Percentiles rank a stretch among this genome's conserved stretches.
Evolutionary conservation across 2,113 vertebrate genomes (phyloP).

Genomic region (Leucopsar rothschildi): DNA sequence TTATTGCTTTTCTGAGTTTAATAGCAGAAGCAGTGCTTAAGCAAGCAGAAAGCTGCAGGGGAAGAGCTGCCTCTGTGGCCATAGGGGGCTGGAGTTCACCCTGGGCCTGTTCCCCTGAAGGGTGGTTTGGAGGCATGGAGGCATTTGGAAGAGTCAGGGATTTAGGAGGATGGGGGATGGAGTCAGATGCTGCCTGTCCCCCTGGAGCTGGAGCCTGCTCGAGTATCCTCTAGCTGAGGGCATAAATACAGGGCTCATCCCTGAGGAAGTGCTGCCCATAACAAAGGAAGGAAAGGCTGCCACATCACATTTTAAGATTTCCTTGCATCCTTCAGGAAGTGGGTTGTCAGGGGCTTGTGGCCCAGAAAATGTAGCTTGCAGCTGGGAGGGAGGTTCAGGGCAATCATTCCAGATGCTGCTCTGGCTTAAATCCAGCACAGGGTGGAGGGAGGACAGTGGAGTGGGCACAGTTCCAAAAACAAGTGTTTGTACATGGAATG

Average conservation of each 20-base stretch:
- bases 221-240: not conserved
- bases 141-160: not conserved
- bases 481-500: no score
- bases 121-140: not conserved
- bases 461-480: not conserved
- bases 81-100: fast-evolving
- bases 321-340: not conserved
- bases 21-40: not conserved
- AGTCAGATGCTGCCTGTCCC: not conserved
- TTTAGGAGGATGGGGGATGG: not conserved
- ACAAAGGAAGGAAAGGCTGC: not conserved
- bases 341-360: not conserved
- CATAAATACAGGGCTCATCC: not conserved
- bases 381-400: not conserved
- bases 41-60: not conserved
- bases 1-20: slow-evolving; percentile 21
- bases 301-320: not conserved
- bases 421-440: not conserved
- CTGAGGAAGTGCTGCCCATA: not conserved
- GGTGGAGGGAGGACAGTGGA: not conserved
- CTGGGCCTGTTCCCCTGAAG: not conserved
- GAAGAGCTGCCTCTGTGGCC: not conserved
- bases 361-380: not conserved
- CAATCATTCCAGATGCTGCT: not conserved
- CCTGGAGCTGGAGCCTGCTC: not conserved